Conservation (phyloP, 1,140 invertebrate genomes). For the Pachypeltis micranthus region DNA sequence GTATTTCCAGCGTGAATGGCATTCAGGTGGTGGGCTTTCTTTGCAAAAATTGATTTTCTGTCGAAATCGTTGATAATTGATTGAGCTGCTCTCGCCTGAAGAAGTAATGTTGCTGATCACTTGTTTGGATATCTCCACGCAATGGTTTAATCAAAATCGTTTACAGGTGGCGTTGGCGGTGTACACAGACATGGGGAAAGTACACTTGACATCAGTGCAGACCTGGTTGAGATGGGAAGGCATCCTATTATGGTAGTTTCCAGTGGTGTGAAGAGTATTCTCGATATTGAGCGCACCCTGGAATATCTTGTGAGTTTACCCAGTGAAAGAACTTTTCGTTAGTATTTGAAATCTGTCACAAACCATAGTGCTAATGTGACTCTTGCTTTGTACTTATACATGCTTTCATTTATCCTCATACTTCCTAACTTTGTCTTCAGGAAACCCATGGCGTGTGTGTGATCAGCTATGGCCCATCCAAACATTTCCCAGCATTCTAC, state of each 20-base stretch:
- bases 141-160: too few species aligned
- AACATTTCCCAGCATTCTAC: constrained; percentile 84
- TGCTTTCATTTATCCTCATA: background rate
- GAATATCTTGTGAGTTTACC: constrained; percentile 82
- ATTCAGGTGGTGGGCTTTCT: background rate
- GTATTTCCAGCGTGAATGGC: too few species aligned
- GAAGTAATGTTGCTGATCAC: too few species aligned
- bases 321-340: too few species aligned
- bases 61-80: background rate
- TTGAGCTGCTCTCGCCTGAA: too few species aligned
- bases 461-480: constrained; percentile 50
- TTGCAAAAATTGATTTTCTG: too few species aligned
- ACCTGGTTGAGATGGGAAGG: constrained; percentile 78
- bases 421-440: constrained; percentile 35
- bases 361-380: too few species aligned
- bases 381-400: too few species aligned
- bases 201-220: constrained; percentile 88
- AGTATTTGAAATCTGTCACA: too few species aligned
- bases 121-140: too few species aligned
- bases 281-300: constrained; percentile 87
- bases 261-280: constrained; percentile 92
- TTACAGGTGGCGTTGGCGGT: constrained; percentile 75
- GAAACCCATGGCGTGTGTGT: constrained; percentile 93
- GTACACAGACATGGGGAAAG: constrained; percentile 79
- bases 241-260: constrained; percentile 83